Evolutionary conservation across 2,113 vertebrate genomes (phyloP), one percentile per base, ranked within the genome.

Genomic region (Peromyscus polionotus): DNA sequence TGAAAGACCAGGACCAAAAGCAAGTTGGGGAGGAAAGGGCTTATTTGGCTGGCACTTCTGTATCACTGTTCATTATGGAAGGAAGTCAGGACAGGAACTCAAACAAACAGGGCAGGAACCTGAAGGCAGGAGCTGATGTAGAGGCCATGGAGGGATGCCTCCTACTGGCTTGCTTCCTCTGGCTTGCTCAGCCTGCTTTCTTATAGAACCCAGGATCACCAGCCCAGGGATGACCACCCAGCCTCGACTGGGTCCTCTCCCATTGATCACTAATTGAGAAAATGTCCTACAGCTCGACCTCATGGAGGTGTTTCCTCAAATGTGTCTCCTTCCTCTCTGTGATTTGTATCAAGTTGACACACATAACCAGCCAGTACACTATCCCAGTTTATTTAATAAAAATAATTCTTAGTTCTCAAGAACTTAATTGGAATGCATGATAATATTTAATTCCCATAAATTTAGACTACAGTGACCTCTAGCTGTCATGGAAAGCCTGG

Each of bases 371-470:
- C n/a, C 70, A 39, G 70, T 22, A 22, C 19, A 33, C 73, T 85
- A 85, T 33, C 3, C 57, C 89, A 79, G 6, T 67, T 87, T 83
- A 83, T 57, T 75, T 92, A 84, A 48, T 22, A 80, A 48, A 92
- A 90, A 86, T 51, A 93, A 93, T 26, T 51, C 42, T 80, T 39
- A 76, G 31, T 33, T 80, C 39, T 61, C 57, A 97, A 89, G 89
- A 59, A 80, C 45, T 48, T 79, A 63, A 63, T 67, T 16, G 54
- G 72, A 81, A 75, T 3, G 65, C 14, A 80, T 88, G 48, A 68
- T 76, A 92, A 65, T 11, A 75, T 36, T 81, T 63, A 57, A 77
- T 59, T 72, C 16, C 9, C 68, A 59, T 63, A 68, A 63, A 81
- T 19, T 85, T 31, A 63, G 61, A 68, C 86, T 63, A 59, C 57